Evolutionary conservation across 2,888 invertebrate species (phyloP).

Genomic region (Nomada flava): DNA sequence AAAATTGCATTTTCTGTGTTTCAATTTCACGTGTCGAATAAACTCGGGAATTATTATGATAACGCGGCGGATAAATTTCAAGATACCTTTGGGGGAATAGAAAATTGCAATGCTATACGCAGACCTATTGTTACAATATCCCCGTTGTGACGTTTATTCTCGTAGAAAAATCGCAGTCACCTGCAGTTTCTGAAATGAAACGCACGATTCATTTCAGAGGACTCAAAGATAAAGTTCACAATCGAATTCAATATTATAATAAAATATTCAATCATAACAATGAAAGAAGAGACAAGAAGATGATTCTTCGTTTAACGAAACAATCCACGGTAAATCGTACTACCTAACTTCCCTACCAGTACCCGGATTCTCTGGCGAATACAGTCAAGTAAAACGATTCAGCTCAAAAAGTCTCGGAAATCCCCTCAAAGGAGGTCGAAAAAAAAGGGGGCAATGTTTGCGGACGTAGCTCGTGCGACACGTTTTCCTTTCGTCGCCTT

Average conservation of each 20-base stretch:
- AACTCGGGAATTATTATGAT: background rate
- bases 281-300: too few relatives aligned
- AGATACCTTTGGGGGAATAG: too few relatives aligned
- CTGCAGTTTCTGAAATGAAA: too few relatives aligned
- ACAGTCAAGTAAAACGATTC: background rate
- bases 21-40: background rate
- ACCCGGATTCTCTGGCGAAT: background rate
- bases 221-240: too few relatives aligned
- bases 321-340: too few relatives aligned
- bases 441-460: conserved; percentile 23
- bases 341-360: background rate
- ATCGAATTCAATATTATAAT: too few relatives aligned
- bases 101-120: background rate
- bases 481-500: conserved; percentile 21
- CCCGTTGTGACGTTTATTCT: too few relatives aligned
- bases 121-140: background rate
- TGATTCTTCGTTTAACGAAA: too few relatives aligned
- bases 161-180: too few relatives aligned
- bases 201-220: too few relatives aligned
- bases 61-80: background rate
- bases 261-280: too few relatives aligned
- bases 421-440: background rate
- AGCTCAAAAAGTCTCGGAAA: background rate
- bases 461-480: conserved; percentile 5
- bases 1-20: conserved; percentile 9